Conservation (phyloP, 2,797 vertebrate species). For the Melanogrammus aeglefinus region DNA sequence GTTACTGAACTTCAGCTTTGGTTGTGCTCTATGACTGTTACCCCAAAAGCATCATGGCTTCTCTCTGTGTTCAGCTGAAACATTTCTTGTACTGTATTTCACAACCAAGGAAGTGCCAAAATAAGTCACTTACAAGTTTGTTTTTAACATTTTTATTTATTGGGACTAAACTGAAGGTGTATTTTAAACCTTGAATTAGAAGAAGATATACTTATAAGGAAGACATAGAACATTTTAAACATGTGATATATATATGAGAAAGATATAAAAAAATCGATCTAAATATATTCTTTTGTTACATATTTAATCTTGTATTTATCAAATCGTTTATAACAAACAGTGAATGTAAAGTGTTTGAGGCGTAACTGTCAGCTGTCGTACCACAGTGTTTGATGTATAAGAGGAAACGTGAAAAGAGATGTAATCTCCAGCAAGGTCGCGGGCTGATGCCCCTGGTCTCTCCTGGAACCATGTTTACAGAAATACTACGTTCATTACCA, state of each 20-base stretch:
- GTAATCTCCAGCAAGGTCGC: constrained; percentile 64
- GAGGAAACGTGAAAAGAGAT: constrained; percentile 67
- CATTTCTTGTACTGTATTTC: constrained; percentile 32
- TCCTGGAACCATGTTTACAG: constrained; percentile 75
- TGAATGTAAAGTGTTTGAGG: constrained; percentile 83
- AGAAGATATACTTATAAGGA: constrained; percentile 58
- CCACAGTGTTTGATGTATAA: constrained; percentile 82
- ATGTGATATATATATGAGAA: constrained; percentile 63
- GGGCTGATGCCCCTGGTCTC: constrained; percentile 53
- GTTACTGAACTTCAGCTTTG: constrained; percentile 30
- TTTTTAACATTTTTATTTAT: constrained; percentile 47
- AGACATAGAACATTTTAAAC: constrained; percentile 51
- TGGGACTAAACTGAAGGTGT: constrained; percentile 48
- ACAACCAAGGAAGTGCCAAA: constrained; percentile 54
- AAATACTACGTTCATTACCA: constrained; percentile 74
- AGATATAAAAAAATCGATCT: constrained; percentile 59
- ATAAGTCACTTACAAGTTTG: constrained; percentile 37
- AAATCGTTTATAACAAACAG: constrained; percentile 80
- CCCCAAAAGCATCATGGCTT: constrained; percentile 31
- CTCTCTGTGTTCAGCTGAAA: constrained; percentile 36
- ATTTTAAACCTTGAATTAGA: constrained; percentile 45
- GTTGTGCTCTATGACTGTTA: constrained; percentile 36
- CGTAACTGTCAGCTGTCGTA: constrained; percentile 75
- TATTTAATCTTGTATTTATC: constrained; percentile 82
- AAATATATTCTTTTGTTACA: constrained; percentile 82